These are phyloP conservation scores for Carcina quercana DNA, from an alignment of 2,888 invertebrate species.

Conservation along the genomic window DNA sequence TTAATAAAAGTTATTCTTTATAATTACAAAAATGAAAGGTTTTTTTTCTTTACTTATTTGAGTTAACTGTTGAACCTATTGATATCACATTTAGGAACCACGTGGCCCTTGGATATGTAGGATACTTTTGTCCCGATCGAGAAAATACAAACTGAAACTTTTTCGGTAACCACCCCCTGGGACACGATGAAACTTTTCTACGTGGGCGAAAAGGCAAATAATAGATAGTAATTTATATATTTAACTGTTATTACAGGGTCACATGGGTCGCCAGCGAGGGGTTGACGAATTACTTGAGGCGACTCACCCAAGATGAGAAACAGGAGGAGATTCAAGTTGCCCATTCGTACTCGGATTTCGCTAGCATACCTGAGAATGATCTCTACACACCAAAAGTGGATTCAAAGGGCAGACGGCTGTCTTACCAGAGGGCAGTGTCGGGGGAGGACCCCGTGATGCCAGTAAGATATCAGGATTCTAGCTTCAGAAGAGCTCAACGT, in stretches of 20 bases:
- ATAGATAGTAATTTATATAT: background rate
- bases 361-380: constrained; percentile 41
- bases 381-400: constrained; percentile 28
- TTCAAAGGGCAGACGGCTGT: constrained; percentile 50
- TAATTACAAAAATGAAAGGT: no score
- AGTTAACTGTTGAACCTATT: no score
- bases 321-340: constrained; percentile 34
- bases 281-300: constrained; percentile 50
- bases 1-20: no score
- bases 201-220: no score
- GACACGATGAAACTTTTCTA: no score
- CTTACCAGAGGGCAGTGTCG: constrained; percentile 61
- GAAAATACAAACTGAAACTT: no score
- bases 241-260: constrained; percentile 39
- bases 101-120: no score
- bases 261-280: constrained; percentile 64
- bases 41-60: no score
- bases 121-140: no score
- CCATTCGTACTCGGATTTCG: constrained; percentile 49
- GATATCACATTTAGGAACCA: no score
- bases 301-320: constrained; percentile 52
- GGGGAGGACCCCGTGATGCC: constrained; percentile 50
- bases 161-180: no score
- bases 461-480: constrained; percentile 32
- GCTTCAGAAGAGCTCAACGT: constrained; percentile 30